phyloP scores from a whole-genome alignment of 2,888 invertebrate species.

The Salpingus planirostris region DNA sequence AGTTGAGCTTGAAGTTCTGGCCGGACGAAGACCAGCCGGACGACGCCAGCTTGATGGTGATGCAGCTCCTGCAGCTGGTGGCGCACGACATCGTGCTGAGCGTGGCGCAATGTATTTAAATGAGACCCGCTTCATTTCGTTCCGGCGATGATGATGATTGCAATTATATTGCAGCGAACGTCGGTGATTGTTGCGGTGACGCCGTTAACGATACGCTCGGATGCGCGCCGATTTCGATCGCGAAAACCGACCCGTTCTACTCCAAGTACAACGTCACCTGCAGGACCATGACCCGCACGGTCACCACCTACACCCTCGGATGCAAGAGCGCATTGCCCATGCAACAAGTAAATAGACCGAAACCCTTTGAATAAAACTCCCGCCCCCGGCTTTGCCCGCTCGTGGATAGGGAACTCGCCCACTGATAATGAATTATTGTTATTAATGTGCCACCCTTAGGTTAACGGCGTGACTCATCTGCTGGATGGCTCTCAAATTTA shows the following conservation, averaged over 20 bases:
- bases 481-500: conserved; percentile 14
- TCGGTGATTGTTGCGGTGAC: conserved; percentile 9
- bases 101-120: conserved; percentile 5
- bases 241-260: conserved; percentile 32
- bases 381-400: no score
- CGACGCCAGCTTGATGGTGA: conserved; percentile 20
- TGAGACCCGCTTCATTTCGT: background rate
- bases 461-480: conserved; percentile 12
- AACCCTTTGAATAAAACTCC: no score
- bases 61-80: conserved; percentile 36
- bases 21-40: conserved; percentile 18
- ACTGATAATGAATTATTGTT: no score
- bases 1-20: conserved; percentile 22
- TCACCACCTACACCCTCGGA: conserved; percentile 21
- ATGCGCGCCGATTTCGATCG: conserved; percentile 31
- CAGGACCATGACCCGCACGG: conserved; percentile 37
- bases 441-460: no score
- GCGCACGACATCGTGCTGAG: conserved; percentile 30
- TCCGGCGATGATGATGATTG: background rate
- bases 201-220: conserved; percentile 1
- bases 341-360: no score
- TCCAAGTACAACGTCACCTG: conserved; percentile 28
- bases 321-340: no score
- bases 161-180: background rate
- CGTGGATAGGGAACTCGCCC: no score